phyloP scores from a whole-genome alignment of 2,888 invertebrate genomes.

The Zygaena filipendulae region DNA sequence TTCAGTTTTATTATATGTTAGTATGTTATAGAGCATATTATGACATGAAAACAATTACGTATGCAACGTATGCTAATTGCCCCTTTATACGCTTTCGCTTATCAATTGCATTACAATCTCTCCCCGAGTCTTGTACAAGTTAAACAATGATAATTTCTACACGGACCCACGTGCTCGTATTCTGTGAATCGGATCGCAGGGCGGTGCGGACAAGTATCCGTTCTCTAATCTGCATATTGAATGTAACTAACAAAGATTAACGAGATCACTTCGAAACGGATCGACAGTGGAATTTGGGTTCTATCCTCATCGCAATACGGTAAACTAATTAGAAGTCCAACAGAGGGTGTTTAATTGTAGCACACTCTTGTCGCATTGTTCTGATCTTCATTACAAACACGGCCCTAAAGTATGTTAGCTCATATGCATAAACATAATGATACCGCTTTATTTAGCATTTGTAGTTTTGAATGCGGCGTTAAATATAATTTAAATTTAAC shows the following conservation, averaged over 20 bases:
- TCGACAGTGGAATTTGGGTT: constrained; percentile 18
- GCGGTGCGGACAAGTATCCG: constrained; percentile 47
- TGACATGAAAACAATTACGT: too few species aligned
- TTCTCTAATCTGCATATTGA: constrained; percentile 57
- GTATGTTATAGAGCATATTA: too few species aligned
- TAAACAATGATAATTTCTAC: constrained; percentile 54
- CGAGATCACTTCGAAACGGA: constrained; percentile 17
- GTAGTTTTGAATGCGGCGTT: constrained; percentile 1
- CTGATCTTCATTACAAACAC: constrained; percentile 20
- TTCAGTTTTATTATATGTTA: too few species aligned
- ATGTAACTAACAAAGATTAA: constrained; percentile 21
- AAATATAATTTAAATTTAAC: constrained; percentile 5
- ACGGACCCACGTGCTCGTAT: constrained; percentile 32
- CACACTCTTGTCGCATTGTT: constrained; percentile 23
- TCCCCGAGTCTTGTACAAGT: constrained; percentile 23
- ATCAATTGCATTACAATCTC: not conserved
- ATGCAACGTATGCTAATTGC: too few species aligned
- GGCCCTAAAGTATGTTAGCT: constrained; percentile 18
- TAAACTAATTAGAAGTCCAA: too few species aligned
- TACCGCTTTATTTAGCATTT: not conserved
- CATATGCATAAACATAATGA: constrained; percentile 26
- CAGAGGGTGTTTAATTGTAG: too few species aligned
- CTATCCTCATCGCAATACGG: constrained; percentile 16
- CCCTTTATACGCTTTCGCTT: constrained; percentile 1
- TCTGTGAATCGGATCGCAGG: constrained; percentile 38